Percentiles rank a stretch among this genome's conserved stretches.
These are phyloP conservation scores for Kryphioiulus occultus DNA, from an alignment of 2,888 invertebrate genomes.

Conservation along the genomic window DNA sequence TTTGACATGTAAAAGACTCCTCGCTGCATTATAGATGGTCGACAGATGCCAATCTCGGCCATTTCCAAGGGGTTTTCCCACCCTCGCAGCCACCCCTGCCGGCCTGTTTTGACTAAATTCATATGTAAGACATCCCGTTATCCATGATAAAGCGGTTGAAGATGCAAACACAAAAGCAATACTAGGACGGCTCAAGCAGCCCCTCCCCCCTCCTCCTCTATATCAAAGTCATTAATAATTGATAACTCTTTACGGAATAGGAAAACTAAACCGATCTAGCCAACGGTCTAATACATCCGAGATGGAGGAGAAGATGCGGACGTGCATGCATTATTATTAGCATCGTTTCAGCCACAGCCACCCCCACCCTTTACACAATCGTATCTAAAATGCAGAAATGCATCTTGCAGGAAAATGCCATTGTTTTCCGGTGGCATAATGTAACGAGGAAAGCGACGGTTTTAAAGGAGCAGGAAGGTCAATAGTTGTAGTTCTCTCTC, in stretches of 20 bases:
- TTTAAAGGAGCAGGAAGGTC: conserved; percentile 5
- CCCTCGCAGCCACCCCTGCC: background rate
- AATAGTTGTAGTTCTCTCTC: background rate
- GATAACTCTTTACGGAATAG: conserved; percentile 5
- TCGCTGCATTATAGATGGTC: conserved; percentile 44
- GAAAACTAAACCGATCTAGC: conserved; percentile 5
- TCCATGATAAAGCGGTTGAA: conserved; percentile 5
- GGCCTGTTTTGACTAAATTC: background rate
- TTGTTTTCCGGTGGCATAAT: background rate
- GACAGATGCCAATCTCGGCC: conserved; percentile 5
- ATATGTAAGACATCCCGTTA: background rate
- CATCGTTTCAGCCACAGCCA: background rate
- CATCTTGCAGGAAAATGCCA: background rate
- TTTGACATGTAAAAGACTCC: conserved; percentile 44
- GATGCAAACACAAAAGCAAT: conserved; percentile 5
- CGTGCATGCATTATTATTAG: conserved; percentile 5
- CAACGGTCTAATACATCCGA: background rate
- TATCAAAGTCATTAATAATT: background rate
- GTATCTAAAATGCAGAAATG: background rate
- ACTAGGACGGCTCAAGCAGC: background rate
- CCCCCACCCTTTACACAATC: background rate
- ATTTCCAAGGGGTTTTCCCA: background rate
- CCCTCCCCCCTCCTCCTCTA: background rate
- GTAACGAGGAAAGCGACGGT: conserved; percentile 5
- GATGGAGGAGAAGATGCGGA: background rate